Conservation (phyloP, 2,797 vertebrate species). For the Muscicapa striata region DNA sequence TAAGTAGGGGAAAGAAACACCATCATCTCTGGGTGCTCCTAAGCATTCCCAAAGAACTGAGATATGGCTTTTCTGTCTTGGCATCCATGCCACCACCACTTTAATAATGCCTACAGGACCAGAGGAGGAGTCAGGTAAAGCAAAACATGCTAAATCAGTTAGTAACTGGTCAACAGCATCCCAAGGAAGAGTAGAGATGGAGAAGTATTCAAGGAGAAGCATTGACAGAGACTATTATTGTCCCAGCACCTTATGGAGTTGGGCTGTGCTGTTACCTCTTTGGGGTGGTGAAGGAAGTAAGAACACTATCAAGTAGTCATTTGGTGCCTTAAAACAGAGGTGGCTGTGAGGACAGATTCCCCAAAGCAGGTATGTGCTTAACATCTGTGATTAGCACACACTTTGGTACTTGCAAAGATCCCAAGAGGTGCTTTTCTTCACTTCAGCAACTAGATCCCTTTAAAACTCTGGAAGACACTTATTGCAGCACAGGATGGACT, state of each 20-base stretch:
- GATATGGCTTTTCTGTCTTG: not conserved
- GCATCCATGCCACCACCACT: not conserved
- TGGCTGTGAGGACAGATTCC: not conserved
- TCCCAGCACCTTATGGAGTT: not conserved
- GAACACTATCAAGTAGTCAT: not conserved
- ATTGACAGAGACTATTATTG: not conserved
- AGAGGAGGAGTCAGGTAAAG: not conserved
- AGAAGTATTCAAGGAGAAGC: not conserved
- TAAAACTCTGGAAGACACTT: not conserved
- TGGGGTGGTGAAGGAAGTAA: not conserved
- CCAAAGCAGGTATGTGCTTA: not conserved
- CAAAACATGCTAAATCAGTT: not conserved
- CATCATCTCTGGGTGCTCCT: not conserved
- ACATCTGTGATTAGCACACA: fast-evolving
- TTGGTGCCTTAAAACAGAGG: not conserved
- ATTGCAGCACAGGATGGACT: not conserved
- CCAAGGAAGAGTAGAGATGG: not conserved
- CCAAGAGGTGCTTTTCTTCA: not conserved
- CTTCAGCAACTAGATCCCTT: not conserved
- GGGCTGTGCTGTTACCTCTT: not conserved
- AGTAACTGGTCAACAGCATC: not conserved
- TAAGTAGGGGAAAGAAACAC: not conserved
- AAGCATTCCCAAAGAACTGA: not conserved
- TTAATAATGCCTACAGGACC: not conserved
- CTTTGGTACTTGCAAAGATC: not conserved